phyloP scores from a whole-genome alignment of 2,797 vertebrate species.

The Anguilla pacifica region DNA sequence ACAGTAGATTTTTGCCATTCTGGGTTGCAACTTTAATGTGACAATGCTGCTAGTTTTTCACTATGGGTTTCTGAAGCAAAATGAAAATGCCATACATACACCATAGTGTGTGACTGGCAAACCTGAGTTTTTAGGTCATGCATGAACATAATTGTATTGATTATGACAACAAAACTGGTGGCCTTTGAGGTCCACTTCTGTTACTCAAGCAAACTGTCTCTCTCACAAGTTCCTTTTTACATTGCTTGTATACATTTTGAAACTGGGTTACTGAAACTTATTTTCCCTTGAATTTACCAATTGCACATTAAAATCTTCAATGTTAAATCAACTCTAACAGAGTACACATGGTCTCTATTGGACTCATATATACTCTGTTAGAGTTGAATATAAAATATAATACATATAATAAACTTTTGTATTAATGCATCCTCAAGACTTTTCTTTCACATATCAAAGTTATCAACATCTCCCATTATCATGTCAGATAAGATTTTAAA shows the following conservation, averaged over 20 bases:
- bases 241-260: neutral
- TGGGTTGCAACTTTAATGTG: too few relatives aligned
- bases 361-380: too few relatives aligned
- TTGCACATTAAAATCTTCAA: too few relatives aligned
- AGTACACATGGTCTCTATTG: too few relatives aligned
- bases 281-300: neutral
- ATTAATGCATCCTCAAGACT: neutral
- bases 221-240: neutral
- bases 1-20: too few relatives aligned
- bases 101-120: too few relatives aligned
- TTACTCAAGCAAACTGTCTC: neutral
- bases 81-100: neutral
- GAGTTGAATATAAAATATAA: neutral
- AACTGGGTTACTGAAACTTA: neutral
- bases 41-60: too few relatives aligned
- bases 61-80: too few relatives aligned
- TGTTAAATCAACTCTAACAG: too few relatives aligned
- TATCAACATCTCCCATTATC: neutral
- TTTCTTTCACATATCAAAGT: neutral
- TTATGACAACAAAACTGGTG: neutral
- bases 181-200: neutral
- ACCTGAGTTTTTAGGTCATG: too few relatives aligned
- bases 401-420: neutral
- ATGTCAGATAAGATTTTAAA: neutral
- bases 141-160: too few relatives aligned